Evolutionary conservation across 2,888 invertebrate genomes (phyloP), one percentile per base, ranked within the genome.

Genomic region (Deilephila elpenor): DNA sequence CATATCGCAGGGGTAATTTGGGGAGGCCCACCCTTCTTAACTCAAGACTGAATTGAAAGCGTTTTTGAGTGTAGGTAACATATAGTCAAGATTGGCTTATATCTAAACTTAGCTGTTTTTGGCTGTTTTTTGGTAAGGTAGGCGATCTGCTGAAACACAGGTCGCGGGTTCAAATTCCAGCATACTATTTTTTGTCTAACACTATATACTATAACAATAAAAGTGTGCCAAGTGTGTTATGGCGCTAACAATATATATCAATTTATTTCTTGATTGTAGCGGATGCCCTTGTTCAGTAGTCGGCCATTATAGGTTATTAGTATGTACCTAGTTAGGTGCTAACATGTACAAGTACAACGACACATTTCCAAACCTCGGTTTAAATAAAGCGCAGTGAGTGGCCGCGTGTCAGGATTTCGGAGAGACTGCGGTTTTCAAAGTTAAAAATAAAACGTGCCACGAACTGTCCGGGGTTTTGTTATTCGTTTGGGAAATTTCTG

Each of bases 1-100:
- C 81, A 82, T 83, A 86, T 83, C 75, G 79, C 78, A 60, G 56
- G 59, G 80, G 83, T 86, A 85, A 86, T 86, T 83, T 78, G 75
- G 80, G 82, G 78, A 70, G 70, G 62, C 67, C 29, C 37, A 20
- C 51, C 70, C 70, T 70, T 37, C 44, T 34, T 60, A 61, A 70
- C 60, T 32, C 59, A 14, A 51, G 51, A 70, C 60, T 34, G 37
- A 56, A 37, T 8, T 34, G n/a, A 56, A n/a, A 56, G 19, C 17
- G n/a, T 17, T 56, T 56, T 56, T 56, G n/a, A 17, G 56, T 17
- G n/a, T 6, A 44, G 44, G 44, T 44, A 19, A 56, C 5, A 56
- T 56, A 1, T 56, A 56, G 19, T 56, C 14, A 44, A 44, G 44
- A 2, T 14, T 44, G 8, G 25, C 8, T 37, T 8, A 44, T 44